These are phyloP conservation scores for Aethina tumida DNA, from an alignment of 1,140 invertebrate species.

Conservation along the genomic window DNA sequence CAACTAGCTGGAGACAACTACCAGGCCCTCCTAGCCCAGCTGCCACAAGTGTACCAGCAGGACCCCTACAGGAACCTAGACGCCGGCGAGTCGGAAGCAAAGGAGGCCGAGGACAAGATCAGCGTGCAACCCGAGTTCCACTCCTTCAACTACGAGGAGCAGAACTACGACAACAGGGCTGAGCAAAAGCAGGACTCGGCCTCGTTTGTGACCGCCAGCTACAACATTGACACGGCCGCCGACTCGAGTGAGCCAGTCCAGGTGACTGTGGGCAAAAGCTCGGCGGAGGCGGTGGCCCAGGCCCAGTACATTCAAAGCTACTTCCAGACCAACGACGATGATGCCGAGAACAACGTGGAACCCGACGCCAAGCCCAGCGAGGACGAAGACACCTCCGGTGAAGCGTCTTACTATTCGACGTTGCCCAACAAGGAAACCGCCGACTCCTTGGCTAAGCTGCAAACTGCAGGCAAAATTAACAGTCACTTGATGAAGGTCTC, in stretches of 20 bases:
- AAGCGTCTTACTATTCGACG: slow-evolving; percentile 33
- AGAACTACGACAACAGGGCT: slow-evolving; percentile 16
- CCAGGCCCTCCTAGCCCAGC: background rate
- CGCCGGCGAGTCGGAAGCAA: slow-evolving; percentile 1
- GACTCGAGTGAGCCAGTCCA: slow-evolving; percentile 1
- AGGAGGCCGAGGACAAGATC: slow-evolving; percentile 8
- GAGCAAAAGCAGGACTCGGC: slow-evolving; percentile 9
- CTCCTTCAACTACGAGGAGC: slow-evolving; percentile 24
- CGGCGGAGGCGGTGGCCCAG: slow-evolving; percentile 17
- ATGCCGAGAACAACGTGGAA: slow-evolving; percentile 19
- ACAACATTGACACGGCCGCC: slow-evolving; percentile 11
- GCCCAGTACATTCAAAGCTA: slow-evolving; percentile 24
- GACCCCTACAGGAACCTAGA: slow-evolving; percentile 1
- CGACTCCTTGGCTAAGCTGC: slow-evolving; percentile 41
- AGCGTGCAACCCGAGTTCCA: slow-evolving; percentile 19
- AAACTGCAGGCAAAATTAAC: slow-evolving; percentile 40
- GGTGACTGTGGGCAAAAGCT: slow-evolving; percentile 5
- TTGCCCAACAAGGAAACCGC: slow-evolving; percentile 42
- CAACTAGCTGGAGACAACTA: slow-evolving; percentile 2
- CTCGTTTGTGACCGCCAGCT: slow-evolving; percentile 13
- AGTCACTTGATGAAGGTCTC: slow-evolving; percentile 24
- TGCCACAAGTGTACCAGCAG: background rate
- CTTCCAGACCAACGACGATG: slow-evolving; percentile 20
- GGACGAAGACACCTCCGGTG: slow-evolving; percentile 1
- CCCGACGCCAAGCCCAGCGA: slow-evolving; percentile 15